Evolutionary conservation across 2,113 vertebrate genomes (phyloP).

Genomic region (Solea senegalensis): DNA sequence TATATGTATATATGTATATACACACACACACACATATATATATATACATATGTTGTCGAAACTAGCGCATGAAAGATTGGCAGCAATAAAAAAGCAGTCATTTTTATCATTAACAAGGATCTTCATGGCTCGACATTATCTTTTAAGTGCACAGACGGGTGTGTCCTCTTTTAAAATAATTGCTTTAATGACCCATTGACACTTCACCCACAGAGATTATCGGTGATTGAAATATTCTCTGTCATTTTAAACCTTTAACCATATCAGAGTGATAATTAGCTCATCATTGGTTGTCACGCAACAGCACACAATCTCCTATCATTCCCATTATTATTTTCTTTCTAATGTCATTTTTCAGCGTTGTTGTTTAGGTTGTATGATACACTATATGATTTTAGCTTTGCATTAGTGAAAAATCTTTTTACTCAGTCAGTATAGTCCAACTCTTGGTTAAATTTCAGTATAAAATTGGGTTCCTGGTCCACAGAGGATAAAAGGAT

Average conservation of each 20-base stretch:
- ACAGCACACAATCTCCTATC: background rate
- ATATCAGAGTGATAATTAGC: slow-evolving; percentile 10
- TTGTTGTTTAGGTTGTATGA: no score
- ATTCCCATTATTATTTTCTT: background rate
- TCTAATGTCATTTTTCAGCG: no score
- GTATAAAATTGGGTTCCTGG: background rate
- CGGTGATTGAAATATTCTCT: background rate
- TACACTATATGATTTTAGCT: no score
- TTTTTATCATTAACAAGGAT: background rate
- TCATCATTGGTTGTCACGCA: background rate
- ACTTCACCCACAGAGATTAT: background rate
- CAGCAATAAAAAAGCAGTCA: background rate
- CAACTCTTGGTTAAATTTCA: no score
- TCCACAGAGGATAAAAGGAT: background rate
- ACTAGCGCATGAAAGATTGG: no score
- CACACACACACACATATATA: no score
- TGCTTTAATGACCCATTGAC: background rate
- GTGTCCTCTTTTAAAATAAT: background rate
- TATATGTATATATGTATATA: no score
- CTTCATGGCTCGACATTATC: background rate
- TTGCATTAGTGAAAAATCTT: no score
- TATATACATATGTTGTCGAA: no score
- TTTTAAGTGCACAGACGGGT: no score
- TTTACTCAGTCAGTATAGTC: no score
- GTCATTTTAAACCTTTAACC: slow-evolving; percentile 1